Base-by-base conservation (phyloP, 1,140 invertebrate species). In the Cotesia typhae region DNA sequence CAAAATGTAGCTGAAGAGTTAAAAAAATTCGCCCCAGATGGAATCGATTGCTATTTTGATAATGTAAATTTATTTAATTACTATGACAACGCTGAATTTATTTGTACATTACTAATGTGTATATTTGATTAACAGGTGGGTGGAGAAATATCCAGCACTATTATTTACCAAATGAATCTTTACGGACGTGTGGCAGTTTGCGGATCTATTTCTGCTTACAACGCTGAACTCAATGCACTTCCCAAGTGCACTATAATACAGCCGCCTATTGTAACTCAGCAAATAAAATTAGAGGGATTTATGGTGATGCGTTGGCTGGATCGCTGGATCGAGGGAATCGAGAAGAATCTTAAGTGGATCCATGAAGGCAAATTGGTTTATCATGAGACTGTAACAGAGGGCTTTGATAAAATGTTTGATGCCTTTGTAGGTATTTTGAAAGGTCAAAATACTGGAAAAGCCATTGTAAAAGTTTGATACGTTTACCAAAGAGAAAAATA, bases 11-110 rank as follows among this genome's bases (percentile, higher is more conserved):
- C 79, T 6, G 67, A 84, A 51, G 87, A 84, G 51, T 83, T 94
- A n/a, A 89, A 86, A 76, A 84, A 91, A 81, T 85, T 83, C 28
- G 92, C 91, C 12, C 92, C 92, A 0, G 84, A 92, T 12, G 91
- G 91, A 47, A 82, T 93, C 2, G 91, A 94, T 76, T 91, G 91
- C 74, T 93, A 93, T 77, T 93, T 93, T 84, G 92, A 93, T 78
- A 93, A 93, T 83, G 92, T 92, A 85, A 78, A 83, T 74, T 52
- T 47, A 47, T 47, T 47, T 9, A n/a, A 47, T 47, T 47, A 47
- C 28, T 28, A 28, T 28, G 28, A 28, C 28, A 28, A 28, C 1
- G 28, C 3, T 28, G 28, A 28, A 28, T 28, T 28, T 28, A 28
- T 28, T 28, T 1, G 28, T 28, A 28, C 28, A 2, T 28, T 28